phyloP scores from a whole-genome alignment of 1,140 invertebrate genomes.

The Drosophila baimaii region DNA sequence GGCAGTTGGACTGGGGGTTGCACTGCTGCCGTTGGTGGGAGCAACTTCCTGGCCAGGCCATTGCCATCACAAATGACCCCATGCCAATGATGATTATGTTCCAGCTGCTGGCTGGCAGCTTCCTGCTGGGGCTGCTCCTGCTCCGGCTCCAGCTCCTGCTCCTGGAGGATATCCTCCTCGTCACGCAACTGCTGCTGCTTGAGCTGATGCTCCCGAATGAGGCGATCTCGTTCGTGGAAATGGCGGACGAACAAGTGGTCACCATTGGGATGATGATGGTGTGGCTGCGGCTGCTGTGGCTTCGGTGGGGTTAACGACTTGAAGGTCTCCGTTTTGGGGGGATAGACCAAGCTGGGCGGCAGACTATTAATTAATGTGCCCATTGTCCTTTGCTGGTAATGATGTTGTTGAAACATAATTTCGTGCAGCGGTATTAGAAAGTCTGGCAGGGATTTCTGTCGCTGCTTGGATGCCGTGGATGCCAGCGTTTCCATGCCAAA shows the following conservation, averaged over 20 bases:
- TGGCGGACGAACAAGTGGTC: constrained; percentile 79
- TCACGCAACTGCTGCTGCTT: constrained; percentile 76
- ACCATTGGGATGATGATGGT: constrained; percentile 48
- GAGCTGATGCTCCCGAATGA: constrained; percentile 82
- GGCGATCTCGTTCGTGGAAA: constrained; percentile 83
- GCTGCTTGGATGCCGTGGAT: constrained; percentile 54
- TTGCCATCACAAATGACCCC: constrained; percentile 77
- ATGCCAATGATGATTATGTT: constrained; percentile 81
- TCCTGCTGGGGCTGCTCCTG: constrained; percentile 33
- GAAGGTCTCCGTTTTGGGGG: constrained; percentile 62
- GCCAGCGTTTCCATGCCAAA: constrained; percentile 66
- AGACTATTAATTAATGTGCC: constrained; percentile 79
- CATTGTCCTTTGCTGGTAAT: constrained; percentile 64
- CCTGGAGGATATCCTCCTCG: constrained; percentile 51
- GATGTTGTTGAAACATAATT: constrained; percentile 73
- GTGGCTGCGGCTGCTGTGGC: constrained; percentile 54
- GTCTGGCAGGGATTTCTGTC: constrained; percentile 76
- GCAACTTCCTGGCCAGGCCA: constrained; percentile 48
- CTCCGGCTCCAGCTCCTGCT: constrained; percentile 18
- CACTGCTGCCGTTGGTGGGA: background rate
- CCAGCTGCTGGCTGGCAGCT: constrained; percentile 35
- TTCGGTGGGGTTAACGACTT: constrained; percentile 74
- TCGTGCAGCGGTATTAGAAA: constrained; percentile 78
- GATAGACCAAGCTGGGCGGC: constrained; percentile 49
- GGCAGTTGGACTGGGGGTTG: background rate